These are phyloP conservation scores for Drosophila neoperkinsi DNA, from an alignment of 2,888 invertebrate genomes.

Conservation along the genomic window DNA sequence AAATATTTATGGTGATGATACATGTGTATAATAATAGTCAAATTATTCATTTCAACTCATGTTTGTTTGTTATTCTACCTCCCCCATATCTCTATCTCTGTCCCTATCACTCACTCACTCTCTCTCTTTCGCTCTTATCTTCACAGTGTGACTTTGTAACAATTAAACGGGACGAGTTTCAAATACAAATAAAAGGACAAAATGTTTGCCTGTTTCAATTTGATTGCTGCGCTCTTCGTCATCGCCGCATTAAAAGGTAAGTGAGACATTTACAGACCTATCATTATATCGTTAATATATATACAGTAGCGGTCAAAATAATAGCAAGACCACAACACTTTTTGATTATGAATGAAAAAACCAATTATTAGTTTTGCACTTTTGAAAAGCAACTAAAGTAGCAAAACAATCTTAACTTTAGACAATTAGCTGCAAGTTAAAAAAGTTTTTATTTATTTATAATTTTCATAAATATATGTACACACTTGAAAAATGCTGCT, in stretches of 20 bases:
- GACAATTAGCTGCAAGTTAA: too few relatives aligned
- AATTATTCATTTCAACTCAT: conserved; percentile 23
- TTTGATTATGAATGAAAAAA: background rate
- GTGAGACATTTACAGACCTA: conserved; percentile 33
- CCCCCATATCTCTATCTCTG: background rate
- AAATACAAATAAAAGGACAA: conserved; percentile 44
- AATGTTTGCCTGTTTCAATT: conserved; percentile 59
- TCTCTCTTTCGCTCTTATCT: background rate
- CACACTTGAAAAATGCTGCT: too few relatives aligned
- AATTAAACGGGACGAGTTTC: conserved; percentile 11
- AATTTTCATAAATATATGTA: too few relatives aligned
- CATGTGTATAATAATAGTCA: conserved; percentile 6
- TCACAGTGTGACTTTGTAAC: conserved; percentile 33
- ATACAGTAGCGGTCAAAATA: background rate
- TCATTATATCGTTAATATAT: background rate
- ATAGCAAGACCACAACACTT: too few relatives aligned
- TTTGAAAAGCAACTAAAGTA: too few relatives aligned
- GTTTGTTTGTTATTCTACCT: conserved; percentile 11
- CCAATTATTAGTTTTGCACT: too few relatives aligned
- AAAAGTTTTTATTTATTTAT: too few relatives aligned
- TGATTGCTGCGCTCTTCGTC: conserved; percentile 50
- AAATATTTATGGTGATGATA: conserved; percentile 30
- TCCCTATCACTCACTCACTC: background rate
- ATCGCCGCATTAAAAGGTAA: conserved; percentile 65
- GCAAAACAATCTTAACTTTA: background rate